A percentile compares a stretch with the other conserved stretches of the same genome.
phyloP scores from a whole-genome alignment of 2,888 invertebrate genomes.

The Diloba caeruleocephala region DNA sequence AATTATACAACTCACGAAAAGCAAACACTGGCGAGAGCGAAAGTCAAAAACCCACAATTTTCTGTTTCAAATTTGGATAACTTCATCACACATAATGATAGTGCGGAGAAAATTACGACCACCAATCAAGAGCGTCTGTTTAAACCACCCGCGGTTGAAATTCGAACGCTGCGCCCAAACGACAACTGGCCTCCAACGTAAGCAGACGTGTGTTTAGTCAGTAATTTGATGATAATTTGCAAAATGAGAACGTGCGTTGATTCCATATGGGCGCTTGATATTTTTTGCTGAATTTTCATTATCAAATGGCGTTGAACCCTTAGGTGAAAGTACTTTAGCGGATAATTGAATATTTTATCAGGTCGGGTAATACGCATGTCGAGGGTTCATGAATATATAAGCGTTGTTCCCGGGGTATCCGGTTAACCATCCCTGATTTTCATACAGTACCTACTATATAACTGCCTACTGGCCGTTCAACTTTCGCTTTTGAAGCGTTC shows the following conservation, averaged over 20 bases:
- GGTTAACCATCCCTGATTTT: constrained; percentile 41
- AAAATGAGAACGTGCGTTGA: constrained; percentile 60
- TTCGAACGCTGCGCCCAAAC: constrained; percentile 72
- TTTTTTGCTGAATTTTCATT: constrained; percentile 60
- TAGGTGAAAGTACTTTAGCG: constrained; percentile 69
- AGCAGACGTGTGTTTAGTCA: constrained; percentile 74
- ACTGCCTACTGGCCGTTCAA: constrained; percentile 29
- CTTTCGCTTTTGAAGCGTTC: constrained; percentile 34
- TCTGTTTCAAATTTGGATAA: constrained; percentile 78
- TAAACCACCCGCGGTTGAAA: constrained; percentile 70
- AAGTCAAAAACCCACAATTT: constrained; percentile 74
- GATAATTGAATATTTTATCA: constrained; percentile 78
- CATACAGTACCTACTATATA: constrained; percentile 32
- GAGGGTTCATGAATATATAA: constrained; percentile 74
- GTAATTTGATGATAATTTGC: constrained; percentile 75
- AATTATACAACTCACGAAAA: constrained; percentile 73
- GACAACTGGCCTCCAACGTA: constrained; percentile 62
- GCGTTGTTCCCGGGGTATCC: constrained; percentile 30
- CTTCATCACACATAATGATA: constrained; percentile 84
- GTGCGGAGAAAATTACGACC: constrained; percentile 69
- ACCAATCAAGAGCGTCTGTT: constrained; percentile 72
- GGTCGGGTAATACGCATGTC: constrained; percentile 50
- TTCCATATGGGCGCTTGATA: constrained; percentile 48
- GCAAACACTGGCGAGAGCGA: constrained; percentile 78
- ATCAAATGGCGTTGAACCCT: constrained; percentile 71